These are phyloP conservation scores for Meloe dianella DNA, from an alignment of 2,888 invertebrate genomes.

Conservation along the genomic window DNA sequence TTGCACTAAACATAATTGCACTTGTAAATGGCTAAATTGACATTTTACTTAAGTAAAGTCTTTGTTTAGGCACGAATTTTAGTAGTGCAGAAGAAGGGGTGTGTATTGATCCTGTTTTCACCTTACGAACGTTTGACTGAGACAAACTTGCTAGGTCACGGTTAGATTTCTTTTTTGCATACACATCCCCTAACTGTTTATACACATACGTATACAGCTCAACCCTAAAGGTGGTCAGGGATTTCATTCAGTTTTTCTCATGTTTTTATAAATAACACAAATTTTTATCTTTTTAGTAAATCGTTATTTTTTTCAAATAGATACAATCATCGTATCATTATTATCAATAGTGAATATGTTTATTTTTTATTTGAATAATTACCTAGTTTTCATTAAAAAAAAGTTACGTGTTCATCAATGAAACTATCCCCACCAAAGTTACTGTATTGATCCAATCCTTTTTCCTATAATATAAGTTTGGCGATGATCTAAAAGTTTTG, in stretches of 20 bases:
- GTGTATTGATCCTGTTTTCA: conserved; percentile 36
- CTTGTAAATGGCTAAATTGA: neutral
- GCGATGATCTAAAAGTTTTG: neutral
- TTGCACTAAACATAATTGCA: neutral
- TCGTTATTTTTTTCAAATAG: neutral
- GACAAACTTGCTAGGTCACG: conserved; percentile 29
- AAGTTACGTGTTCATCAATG: neutral
- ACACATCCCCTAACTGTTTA: conserved; percentile 13
- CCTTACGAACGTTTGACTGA: conserved; percentile 30
- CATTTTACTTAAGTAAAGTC: neutral
- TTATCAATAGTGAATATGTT: neutral
- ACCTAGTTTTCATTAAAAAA: neutral
- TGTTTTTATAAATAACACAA: neutral
- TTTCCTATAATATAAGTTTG: neutral
- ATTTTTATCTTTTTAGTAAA: neutral
- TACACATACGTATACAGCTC: conserved; percentile 2
- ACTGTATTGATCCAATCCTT: conserved; percentile 4
- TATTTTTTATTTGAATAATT: neutral
- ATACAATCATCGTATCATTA: neutral
- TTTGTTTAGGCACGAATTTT: conserved; percentile 18
- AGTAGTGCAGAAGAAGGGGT: conserved; percentile 30
- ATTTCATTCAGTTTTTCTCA: neutral
- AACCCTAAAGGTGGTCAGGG: conserved; percentile 14
- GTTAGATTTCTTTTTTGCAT: conserved; percentile 18
- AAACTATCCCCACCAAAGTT: neutral